Conservation (phyloP, 2,888 invertebrate species). For the Microdon myrmicae region DNA sequence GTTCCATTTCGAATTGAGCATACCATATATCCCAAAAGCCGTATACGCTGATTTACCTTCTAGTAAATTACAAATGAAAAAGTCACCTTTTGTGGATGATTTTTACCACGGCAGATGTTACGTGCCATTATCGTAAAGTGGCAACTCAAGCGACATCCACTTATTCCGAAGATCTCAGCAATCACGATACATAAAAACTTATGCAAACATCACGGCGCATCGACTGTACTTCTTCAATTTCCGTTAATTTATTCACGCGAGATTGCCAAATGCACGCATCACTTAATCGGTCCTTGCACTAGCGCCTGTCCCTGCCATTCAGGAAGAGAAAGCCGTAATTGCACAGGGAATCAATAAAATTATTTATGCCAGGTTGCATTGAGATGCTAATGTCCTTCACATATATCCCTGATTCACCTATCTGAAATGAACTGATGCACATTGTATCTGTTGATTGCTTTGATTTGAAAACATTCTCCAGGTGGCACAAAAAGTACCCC, state of each 20-base stretch:
- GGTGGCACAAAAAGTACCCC: conserved; percentile 19
- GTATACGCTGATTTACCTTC: no score
- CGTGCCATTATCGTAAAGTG: no score
- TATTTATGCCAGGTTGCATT: conserved; percentile 52
- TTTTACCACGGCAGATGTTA: no score
- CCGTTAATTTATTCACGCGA: conserved; percentile 41
- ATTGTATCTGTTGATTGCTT: conserved; percentile 24
- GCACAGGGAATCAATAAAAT: conserved; percentile 43
- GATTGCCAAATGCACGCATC: conserved; percentile 48
- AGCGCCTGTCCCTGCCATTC: conserved; percentile 11
- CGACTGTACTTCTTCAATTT: conserved; percentile 25
- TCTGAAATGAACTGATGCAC: conserved; percentile 20
- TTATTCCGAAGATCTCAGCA: no score
- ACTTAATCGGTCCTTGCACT: conserved; percentile 24
- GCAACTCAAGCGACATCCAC: no score
- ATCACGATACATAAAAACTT: conserved; percentile 33
- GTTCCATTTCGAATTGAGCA: no score
- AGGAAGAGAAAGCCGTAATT: conserved; percentile 10
- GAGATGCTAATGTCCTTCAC: conserved; percentile 46
- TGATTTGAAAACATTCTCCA: conserved; percentile 6
- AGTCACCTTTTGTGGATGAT: no score
- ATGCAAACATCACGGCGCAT: conserved; percentile 38
- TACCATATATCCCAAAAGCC: no score
- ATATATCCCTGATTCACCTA: neutral
- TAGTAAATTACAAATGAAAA: no score